Evolutionary conservation across 2,888 invertebrate genomes (phyloP), one percentile per base, ranked within the genome.

Genomic region (Andrena flavipes): DNA sequence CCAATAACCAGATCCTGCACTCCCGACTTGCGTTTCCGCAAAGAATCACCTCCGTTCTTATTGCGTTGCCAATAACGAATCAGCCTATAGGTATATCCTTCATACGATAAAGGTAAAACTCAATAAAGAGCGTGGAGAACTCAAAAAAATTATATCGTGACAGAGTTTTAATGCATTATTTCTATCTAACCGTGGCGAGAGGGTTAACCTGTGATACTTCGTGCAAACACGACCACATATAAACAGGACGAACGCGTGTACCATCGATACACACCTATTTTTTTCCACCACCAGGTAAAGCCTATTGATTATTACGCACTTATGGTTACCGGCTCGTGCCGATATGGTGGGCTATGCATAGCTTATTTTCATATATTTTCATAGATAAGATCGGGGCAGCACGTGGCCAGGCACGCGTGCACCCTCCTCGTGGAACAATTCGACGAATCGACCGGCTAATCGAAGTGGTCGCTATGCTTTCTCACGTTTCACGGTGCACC

Each of bases 341-440:
- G 74, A 82, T 78, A 76, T 76, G 65, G 78, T 78, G 75, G 70
- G 51, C 60, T 63, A 64, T 63, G 54, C 72, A 20, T 33, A 76
- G 54, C 82, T 84, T 78, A 84, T 86, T 88, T 88, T 86, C 86
- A 84, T 88, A 79, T 82, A 86, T 86, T 88, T 80, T 74, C 86
- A 84, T 85, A 88, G 88, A 88, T 88, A 86, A 86, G 77, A 88
- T 88, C 88, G 54, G 42, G 49, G 59, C 54, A 71, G 79, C 87
- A 84, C 82, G 86, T 83, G 83, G 78, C 84, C 42, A 76, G 69
- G 76, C 83, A 74, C 73, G 70, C 80, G 72, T 62, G 29, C 65
- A 26, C 80, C 85, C 72, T 54, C 30, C 65, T 62, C 75, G 74
- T 70, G 59, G 13, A 85, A 80, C 70, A 77, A 77, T 82, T 85